Percentiles rank a stretch among this genome's conserved stretches.
Evolutionary conservation across 2,888 invertebrate species (phyloP).

Genomic region (Phyllotreta cruciferae): DNA sequence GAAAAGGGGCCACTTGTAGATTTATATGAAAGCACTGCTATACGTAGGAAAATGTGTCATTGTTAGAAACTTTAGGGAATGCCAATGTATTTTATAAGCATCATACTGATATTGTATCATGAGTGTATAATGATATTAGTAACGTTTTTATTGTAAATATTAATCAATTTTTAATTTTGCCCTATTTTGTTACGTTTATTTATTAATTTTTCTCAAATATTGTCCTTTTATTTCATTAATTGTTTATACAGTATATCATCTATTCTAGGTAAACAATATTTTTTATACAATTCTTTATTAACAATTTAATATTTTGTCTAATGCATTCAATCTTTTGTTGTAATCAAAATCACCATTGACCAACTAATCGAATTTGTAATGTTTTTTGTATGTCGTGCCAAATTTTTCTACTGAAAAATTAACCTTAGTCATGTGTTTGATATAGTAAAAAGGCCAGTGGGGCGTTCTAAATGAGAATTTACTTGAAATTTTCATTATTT

Average conservation of each 20-base stretch:
- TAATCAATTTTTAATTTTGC: slow-evolving; percentile 3
- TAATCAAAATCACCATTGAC: slow-evolving; percentile 4
- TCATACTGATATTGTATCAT: slow-evolving; percentile 9
- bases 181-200: slow-evolving; percentile 1
- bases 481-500: neutral
- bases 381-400: slow-evolving; percentile 22
- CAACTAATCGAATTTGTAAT: slow-evolving; percentile 12
- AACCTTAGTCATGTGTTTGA: slow-evolving; percentile 18
- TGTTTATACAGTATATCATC: neutral
- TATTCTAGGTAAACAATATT: neutral
- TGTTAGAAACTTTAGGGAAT: slow-evolving; percentile 19
- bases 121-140: neutral
- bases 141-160: slow-evolving; percentile 13
- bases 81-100: slow-evolving; percentile 22
- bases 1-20: slow-evolving; percentile 29
- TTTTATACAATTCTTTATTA: neutral
- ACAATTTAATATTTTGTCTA: neutral
- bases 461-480: too few species aligned
- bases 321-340: neutral
- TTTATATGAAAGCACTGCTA: slow-evolving; percentile 27
- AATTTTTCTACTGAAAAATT: slow-evolving; percentile 21
- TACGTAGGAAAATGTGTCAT: slow-evolving; percentile 19
- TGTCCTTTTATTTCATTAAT: neutral
- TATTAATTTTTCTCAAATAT: neutral
- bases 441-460: neutral